phyloP scores from a whole-genome alignment of 2,113 vertebrate genomes.

The Scartelaos histophorus region DNA sequence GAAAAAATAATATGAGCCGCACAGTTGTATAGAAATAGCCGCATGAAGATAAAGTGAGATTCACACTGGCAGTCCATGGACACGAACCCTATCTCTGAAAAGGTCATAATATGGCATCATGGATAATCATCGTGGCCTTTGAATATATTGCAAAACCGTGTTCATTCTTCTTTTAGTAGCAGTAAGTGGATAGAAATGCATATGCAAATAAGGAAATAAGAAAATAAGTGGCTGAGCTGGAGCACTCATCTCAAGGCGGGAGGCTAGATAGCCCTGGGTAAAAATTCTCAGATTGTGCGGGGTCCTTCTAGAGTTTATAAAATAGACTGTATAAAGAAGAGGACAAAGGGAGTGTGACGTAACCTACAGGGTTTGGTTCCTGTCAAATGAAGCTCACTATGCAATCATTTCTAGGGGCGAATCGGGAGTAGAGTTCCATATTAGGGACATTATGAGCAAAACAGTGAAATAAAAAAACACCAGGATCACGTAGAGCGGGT shows the following conservation, averaged over 20 bases:
- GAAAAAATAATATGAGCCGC: background rate
- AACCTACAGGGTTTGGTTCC: too few species aligned
- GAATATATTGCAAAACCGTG: background rate
- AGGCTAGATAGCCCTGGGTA: background rate
- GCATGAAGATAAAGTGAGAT: constrained; percentile 1
- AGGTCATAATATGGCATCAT: background rate
- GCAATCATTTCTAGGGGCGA: too few species aligned
- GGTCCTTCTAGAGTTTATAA: background rate
- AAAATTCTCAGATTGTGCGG: background rate
- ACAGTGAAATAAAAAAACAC: too few species aligned
- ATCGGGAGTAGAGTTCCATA: too few species aligned
- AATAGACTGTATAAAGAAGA: too few species aligned
- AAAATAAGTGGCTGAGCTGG: background rate
- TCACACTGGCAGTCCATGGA: background rate
- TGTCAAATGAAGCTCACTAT: too few species aligned
- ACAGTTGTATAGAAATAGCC: background rate
- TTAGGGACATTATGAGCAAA: too few species aligned
- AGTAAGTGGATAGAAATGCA: background rate
- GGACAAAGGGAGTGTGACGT: too few species aligned
- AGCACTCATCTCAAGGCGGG: background rate
- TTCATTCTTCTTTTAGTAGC: background rate
- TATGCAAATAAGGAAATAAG: background rate
- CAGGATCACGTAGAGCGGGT: too few species aligned
- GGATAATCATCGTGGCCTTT: background rate
- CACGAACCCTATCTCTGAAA: background rate